These are phyloP conservation scores for Chelidonichthys spinosus DNA, from an alignment of 2,797 vertebrate species.

Conservation along the genomic window DNA sequence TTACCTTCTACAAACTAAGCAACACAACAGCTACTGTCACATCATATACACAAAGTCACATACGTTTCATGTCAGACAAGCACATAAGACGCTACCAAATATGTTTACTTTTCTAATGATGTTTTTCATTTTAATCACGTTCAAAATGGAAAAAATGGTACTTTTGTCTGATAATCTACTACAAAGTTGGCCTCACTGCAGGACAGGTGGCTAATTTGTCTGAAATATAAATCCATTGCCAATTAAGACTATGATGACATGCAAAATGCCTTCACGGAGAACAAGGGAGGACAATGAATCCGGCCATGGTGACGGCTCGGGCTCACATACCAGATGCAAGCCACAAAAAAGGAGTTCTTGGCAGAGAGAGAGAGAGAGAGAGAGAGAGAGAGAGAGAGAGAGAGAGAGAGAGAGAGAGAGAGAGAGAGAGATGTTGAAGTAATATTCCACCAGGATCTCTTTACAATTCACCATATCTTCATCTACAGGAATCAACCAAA, in stretches of 20 bases:
- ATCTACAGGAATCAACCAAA: conserved; percentile 47
- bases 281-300: conserved; percentile 23
- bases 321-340: conserved; percentile 56
- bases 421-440: conserved; percentile 46
- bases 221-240: conserved; percentile 37
- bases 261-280: conserved; percentile 23
- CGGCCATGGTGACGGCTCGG: conserved; percentile 41
- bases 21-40: conserved; percentile 31
- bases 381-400: conserved; percentile 25
- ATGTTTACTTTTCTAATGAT: conserved; percentile 16
- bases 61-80: conserved; percentile 35
- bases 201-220: conserved; percentile 53
- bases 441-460: conserved; percentile 41
- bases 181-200: conserved; percentile 37
- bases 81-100: neutral
- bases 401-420: conserved; percentile 17
- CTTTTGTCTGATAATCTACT: conserved; percentile 10
- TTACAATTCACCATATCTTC: conserved; percentile 40
- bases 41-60: neutral
- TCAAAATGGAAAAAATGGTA: conserved; percentile 16
- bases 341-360: conserved; percentile 66
- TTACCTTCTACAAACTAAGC: conserved; percentile 61
- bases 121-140: conserved; percentile 16
- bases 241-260: conserved; percentile 49
- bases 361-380: conserved; percentile 30